A percentile compares a stretch with the other conserved stretches of the same genome.
These are phyloP conservation scores for Pherbina coryleti DNA, from an alignment of 2,888 invertebrate genomes.

Conservation along the genomic window DNA sequence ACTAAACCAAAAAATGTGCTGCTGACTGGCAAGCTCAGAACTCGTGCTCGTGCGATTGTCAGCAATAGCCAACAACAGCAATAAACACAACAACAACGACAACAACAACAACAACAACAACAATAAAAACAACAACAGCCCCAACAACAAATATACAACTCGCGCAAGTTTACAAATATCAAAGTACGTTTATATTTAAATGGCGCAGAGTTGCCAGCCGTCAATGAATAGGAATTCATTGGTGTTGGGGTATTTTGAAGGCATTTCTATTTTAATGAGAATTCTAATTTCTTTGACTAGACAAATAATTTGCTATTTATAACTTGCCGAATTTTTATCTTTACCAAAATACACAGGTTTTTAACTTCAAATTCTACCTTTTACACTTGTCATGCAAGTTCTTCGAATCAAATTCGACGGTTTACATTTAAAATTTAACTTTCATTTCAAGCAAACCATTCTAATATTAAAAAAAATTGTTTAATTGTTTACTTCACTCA, in stretches of 20 bases:
- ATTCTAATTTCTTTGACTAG: too few species aligned
- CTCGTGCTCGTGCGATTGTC: conserved; percentile 20
- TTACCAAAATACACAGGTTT: too few species aligned
- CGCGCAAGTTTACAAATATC: conserved; percentile 29
- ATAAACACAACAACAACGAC: neutral
- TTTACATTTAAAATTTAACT: neutral
- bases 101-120: neutral
- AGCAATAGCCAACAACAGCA: conserved; percentile 2
- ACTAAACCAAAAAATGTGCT: conserved; percentile 33
- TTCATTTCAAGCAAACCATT: neutral
- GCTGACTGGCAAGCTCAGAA: conserved; percentile 7
- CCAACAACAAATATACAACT: conserved; percentile 2
- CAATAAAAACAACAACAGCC: neutral
- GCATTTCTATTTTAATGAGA: too few species aligned
- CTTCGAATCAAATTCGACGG: too few species aligned
- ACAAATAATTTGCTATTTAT: too few species aligned
- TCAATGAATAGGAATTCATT: too few species aligned
- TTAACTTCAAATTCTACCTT: too few species aligned
- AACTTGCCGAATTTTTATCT: too few species aligned
- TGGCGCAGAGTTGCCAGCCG: conserved; percentile 3
- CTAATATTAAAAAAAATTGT: too few species aligned
- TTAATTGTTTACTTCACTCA: too few species aligned
- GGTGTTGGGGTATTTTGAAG: too few species aligned
- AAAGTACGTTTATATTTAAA: conserved; percentile 6
- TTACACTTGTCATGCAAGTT: too few species aligned